Evolutionary conservation across 2,888 invertebrate species (phyloP), one percentile per base, ranked within the genome.

Genomic region (Drosophila paracracens): DNA sequence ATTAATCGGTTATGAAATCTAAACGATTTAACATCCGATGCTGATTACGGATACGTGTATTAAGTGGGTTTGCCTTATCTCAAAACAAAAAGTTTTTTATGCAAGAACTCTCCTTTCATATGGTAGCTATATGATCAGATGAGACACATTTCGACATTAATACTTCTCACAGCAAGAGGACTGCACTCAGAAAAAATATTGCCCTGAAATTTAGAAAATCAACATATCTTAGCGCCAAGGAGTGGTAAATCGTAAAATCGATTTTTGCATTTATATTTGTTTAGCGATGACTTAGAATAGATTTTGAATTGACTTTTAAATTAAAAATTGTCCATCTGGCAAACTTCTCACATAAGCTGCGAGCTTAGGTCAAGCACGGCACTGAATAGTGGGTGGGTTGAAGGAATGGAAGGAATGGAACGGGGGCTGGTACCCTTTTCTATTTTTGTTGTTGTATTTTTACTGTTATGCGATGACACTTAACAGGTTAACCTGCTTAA

Each of bases 401-500:
- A 33, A 33, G 10, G 33, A 33, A 33, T 4, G 53, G 63, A 36
- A 40, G 46, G 38, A 21, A 21, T 21, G 21, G 8, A 18, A 36
- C 16, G 38, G 18, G 21, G 29, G 21, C 31, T 16, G 35, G 21
- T 5, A 27, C 29, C 16, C 31, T 21, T 57, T 57, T 56, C 0
- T 43, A 8, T 40, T 33, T 46, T 59, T 62, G 36, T 29, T 27
- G 25, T 4, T 16, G 29, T 27, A 4, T 18, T 25, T 13, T 11
- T 61, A 6, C 63, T 57, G 67, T 58, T 65, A 21, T 35, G 67
- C 46, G 64, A 70, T 68, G 82, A 74, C 82, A 80, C 64, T 80
- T 79, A 79, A 70, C 90, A 81, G 90, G 88, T 89, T 89, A 89
- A 86, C 81, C 86, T 85, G 85, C 90, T 83, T 86, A 88, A 89